A percentile compares a stretch with the other conserved stretches of the same genome.
phyloP scores from a whole-genome alignment of 2,888 invertebrate genomes.

The Acanthosepion esculentum region DNA sequence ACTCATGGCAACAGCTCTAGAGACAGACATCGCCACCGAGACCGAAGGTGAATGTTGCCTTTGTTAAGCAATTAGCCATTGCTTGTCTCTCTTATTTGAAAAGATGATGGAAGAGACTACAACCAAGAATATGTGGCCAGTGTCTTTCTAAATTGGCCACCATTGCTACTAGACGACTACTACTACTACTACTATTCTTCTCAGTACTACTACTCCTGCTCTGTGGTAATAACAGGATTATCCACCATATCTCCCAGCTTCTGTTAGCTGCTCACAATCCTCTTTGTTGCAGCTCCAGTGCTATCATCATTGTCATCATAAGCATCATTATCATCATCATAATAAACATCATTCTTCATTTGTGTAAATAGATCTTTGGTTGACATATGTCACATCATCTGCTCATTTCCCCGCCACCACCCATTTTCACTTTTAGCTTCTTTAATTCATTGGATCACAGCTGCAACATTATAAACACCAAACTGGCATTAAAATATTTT shows the following conservation, averaged over 20 bases:
- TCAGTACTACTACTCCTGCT: background rate
- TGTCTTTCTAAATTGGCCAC: background rate
- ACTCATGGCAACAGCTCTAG: slow-evolving; percentile 58
- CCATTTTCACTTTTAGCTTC: background rate
- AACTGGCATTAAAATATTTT: background rate
- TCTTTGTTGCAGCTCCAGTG: background rate
- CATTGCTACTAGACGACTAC: background rate
- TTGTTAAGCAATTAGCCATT: background rate
- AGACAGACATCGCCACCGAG: slow-evolving; percentile 54
- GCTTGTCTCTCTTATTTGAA: background rate
- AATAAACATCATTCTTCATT: background rate
- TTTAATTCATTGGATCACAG: slow-evolving; percentile 33
- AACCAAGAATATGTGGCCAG: background rate
- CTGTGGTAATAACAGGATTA: background rate
- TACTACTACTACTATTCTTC: background rate
- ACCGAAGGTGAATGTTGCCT: slow-evolving; percentile 48
- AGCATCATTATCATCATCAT: background rate
- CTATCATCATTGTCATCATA: background rate
- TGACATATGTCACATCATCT: background rate
- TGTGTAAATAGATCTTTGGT: slow-evolving; percentile 20
- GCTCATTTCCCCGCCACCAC: background rate
- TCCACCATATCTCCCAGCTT: background rate
- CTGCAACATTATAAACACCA: background rate
- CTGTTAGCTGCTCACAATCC: background rate
- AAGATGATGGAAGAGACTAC: background rate